Evolutionary conservation across 2,888 invertebrate genomes (phyloP), one percentile per base, ranked within the genome.

Genomic region (Microctonus aethiopoides): DNA sequence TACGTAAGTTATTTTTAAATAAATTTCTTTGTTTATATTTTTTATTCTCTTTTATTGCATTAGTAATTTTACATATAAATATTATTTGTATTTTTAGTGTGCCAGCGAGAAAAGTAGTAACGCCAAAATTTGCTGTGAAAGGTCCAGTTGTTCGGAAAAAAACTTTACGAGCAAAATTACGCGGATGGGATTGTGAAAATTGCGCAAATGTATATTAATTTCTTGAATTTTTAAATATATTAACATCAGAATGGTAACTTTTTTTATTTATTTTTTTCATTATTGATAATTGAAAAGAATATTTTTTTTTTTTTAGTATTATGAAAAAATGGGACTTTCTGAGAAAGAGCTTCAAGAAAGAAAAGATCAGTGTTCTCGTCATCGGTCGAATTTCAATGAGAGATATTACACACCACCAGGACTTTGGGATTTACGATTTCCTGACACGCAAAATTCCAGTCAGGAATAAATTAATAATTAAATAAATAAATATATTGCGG

Each of bases 281-380:
- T 36, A 16, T 10, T 10, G 32, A 56, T 1, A 20, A 26, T 7
- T 41, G n/a, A 32, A n/a, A 39, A 26, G 34, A 36, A 29, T 65
- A 10, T 41, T 54, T 51, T 54, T 46, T 54, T 51, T 54, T 46
- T 60, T 79, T 61, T 74, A 84, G 85, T 87, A 84, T 73, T 86
- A 87, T 71, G 72, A 77, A 69, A 76, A 76, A n/a, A 74, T 83
- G 70, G 79, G 80, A 24, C 76, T 88, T 36, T 74, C 86, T 2
- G 81, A 86, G 1, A 79, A 84, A 56, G 86, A 88, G 78, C 70
- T 87, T 24, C 77, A 85, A 74, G 80, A 83, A 66, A 80, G 83
- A 54, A 85, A 86, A 79, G 84, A 88, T 76, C 78, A 82, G 36
- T 89, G 89, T 80, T 89, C 89, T 0, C 86, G 86, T 69, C 89